phyloP scores from a whole-genome alignment of 2,797 vertebrate species.

The Linurgus olivaceus region DNA sequence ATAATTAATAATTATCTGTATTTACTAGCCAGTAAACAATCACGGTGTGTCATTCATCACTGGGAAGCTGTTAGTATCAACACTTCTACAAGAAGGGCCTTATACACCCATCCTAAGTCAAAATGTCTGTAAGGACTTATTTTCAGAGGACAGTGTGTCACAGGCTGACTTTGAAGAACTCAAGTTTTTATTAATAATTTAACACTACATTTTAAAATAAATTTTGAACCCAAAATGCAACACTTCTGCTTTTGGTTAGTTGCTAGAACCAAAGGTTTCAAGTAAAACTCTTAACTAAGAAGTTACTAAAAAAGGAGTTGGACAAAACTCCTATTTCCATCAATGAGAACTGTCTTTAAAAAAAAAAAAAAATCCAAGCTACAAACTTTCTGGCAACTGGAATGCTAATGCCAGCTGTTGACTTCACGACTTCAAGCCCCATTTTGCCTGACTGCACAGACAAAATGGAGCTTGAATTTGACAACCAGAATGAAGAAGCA shows the following conservation, averaged over 20 bases:
- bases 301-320: not conserved
- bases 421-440: not conserved
- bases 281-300: not conserved
- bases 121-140: not conserved
- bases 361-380: not conserved
- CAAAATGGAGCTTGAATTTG: not conserved
- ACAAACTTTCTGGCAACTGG: not conserved
- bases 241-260: not conserved
- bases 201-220: not conserved
- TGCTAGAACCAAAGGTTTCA: not conserved
- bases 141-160: not conserved
- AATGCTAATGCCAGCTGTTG: not conserved
- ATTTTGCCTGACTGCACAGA: not conserved
- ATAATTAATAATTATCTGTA: not conserved
- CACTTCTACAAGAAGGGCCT: not conserved
- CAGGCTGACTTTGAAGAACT: not conserved
- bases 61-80: not conserved
- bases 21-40: not conserved
- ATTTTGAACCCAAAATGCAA: not conserved
- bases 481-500: accelerated
- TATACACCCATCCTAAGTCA: accelerated
- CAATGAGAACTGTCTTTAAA: not conserved
- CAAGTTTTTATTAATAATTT: not conserved
- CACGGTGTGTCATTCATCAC: not conserved
- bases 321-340: not conserved